Evolutionary conservation across 2,888 invertebrate genomes (phyloP), one percentile per base, ranked within the genome.

Genomic region (Ryuthela nishihirai): DNA sequence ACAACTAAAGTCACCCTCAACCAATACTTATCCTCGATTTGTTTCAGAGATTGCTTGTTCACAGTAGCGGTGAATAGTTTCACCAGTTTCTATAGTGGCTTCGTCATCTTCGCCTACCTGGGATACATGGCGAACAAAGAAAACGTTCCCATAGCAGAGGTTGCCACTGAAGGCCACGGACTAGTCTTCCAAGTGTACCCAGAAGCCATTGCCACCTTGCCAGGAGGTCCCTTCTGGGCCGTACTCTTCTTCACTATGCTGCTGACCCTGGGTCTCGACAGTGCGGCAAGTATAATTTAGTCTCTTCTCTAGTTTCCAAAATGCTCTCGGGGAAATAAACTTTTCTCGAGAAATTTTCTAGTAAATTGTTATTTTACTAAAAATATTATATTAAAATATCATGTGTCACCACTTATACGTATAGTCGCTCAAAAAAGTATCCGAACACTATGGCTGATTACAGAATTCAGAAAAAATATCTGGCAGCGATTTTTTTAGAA

Each of bases 81-180:
- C 73, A 89, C 89, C 2, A 88, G 87, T 62, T 85, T 89, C 72
- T 88, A 88, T 77, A 88, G 88, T 24, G 89, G 89, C 4, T 87
- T 89, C 70, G 88, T 89, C 40, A 88, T 89, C 71, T 89, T 89
- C 77, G 87, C 87, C 1, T 89, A 88, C 71, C 79, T 89, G 62
- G 89, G 89, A 17, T 88, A 87, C 75, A 89, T 89, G 88, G 86
- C 88, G 0, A 76, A 83, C 67, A 85, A 84, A 70, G 86, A 87
- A 74, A 83, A 84, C 20, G 84, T 85, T n/a, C 83, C 83, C 4
- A 88, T 89, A 69, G 83, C 84, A 25, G 80, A 84, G n/a, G 68
- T 68, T 2, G 68, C 68, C 2, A 59, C 54, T 1, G 67, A 67
- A 47, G 68, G 69, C 23, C 65, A 67, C 50, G 67, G 67, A 10